Base-by-base conservation (phyloP, 1,140 invertebrate species). In the Drosophila guanche region DNA sequence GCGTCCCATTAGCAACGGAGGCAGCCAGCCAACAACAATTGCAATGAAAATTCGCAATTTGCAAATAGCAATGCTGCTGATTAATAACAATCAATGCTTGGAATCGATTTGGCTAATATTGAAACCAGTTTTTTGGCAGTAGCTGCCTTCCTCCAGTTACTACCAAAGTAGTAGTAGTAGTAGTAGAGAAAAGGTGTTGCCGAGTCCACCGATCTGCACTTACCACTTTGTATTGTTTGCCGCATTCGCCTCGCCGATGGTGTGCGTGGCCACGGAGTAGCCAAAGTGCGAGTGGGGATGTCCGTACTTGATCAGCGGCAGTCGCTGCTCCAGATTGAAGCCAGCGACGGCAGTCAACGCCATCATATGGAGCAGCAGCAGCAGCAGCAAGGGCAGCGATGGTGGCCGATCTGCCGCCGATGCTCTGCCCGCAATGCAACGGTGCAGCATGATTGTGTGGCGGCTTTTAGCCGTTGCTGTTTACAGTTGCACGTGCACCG, bases 211-310 rank as follows among this genome's bases (percentile, higher is more conserved):
- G 16, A 20, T 20, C 16, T 22, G 40, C 58, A 62, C 70, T 91
- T 79, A 91, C 90, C 90, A 91, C 76, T 90, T 90, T 22, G 86
- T 86, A 42, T 89, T 90, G 68, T 90, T 79, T 50, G 80, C 58
- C 75, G 57, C 73, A 66, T 88, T 84, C 45, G 55, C 69, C 72
- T 90, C 86, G 27, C 89, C 90, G 43, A 90, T 79, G 2, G 78
- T 83, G 68, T 91, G 90, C 27, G 83, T 89, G 53, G 90, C 90
- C 51, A 91, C 60, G 5, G 90, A 90, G 53, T 91, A 91, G 52
- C 90, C 90, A 20, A 91, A 91, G 55, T 91, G 79, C 16, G 90
- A 76, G 47, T 85, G 67, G 4, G 37, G 45, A 71, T 91, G 59
- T 12, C 90, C 89, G 57, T 83, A 86, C 45, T 91, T 91, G 33